Evolutionary conservation across 1,140 invertebrate genomes (phyloP), one percentile per base, ranked within the genome.

Genomic region (Drosophila teissieri): DNA sequence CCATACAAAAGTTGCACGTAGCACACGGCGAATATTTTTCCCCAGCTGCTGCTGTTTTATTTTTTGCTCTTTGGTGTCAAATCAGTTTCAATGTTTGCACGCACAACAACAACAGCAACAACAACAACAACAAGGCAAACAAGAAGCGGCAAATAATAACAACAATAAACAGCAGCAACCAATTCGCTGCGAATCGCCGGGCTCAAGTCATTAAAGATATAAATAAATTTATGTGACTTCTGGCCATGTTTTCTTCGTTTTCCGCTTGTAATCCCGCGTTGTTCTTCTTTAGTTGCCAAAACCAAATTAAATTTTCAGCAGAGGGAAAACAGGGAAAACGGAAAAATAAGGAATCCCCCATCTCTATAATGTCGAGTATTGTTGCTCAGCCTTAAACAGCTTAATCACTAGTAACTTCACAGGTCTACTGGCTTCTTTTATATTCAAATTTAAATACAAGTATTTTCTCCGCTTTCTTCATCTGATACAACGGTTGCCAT

Each of bases 201-300:
- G 83, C 83, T 91, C 74, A 85, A 91, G 81, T 91, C 90, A 91
- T 91, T 91, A 91, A 90, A 85, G 78, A 73, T 75, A 91, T 91
- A 91, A 86, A 91, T 91, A 91, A 91, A 91, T 91, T 91, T 80
- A 91, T 91, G 85, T 91, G 90, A 85, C 81, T 91, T 83, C 84
- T 78, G 69, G 75, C 75, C 39, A 64, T 82, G 68, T 82, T 85
- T 82, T 62, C 69, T 56, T 56, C 51, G 27, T 27, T 40, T 49
- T 49, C 39, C 40, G 34, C 14, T 37, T 45, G 22, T 44, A 36
- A 22, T 45, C 10, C 49, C 10, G 34, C 3, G 19, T 53, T 34
- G 37, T 31, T 46, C 31, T 56, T 51, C 17, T 52, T 24, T 27
- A 36, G 22, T 48, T 36, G 42, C 19, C 24, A 57, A 57, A 36